Base-by-base conservation (phyloP, 2,888 invertebrate genomes). In the Drosophila cracens region DNA sequence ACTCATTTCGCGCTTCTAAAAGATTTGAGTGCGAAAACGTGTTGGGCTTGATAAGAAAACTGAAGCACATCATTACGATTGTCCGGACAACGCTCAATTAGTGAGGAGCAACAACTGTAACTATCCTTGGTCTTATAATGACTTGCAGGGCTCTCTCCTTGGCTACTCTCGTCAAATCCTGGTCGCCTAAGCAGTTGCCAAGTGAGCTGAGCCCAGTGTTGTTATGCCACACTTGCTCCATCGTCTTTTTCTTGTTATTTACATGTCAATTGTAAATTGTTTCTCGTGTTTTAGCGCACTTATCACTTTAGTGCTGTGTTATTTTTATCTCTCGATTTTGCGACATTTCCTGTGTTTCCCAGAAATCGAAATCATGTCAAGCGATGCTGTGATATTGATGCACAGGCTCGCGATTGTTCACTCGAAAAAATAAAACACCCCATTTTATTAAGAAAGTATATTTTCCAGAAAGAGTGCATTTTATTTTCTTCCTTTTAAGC, bases 191-290 rank as follows among this genome's bases (percentile, higher is more conserved):
- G 57, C 68, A 64, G 85, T 85, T 79, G 71, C 71, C 76, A 64
- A 76, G 69, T 4, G 38, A 36, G 29, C 38, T 29, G 29, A 36
- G 29, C 29, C 34, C 27, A 13, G 29, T 40, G 36, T 36, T 46
- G 21, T 48, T 46, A 29, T 21, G 33, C 29, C 52, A 7, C 38
- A 46, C 46, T 25, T 46, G 46, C 16, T 8, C 8, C 25, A 25
- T 25, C 25, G 46, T 16, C 8, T 25, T 46, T 25, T 21, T 43
- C 31, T 36, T 68, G 72, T 76, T 85, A 83, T 80, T 83, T 81
- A 84, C 85, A 82, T 88, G 87, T 86, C 86, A 85, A 81, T 77
- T 83, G 79, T 85, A 87, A 90, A 88, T 88, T 89, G 86, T 86
- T 88, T 87, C 75, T 48, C 82, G 65, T 88, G 88, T 86, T 86